Base-by-base conservation (phyloP, 1,140 invertebrate genomes). In the Melanaphis sacchari region DNA sequence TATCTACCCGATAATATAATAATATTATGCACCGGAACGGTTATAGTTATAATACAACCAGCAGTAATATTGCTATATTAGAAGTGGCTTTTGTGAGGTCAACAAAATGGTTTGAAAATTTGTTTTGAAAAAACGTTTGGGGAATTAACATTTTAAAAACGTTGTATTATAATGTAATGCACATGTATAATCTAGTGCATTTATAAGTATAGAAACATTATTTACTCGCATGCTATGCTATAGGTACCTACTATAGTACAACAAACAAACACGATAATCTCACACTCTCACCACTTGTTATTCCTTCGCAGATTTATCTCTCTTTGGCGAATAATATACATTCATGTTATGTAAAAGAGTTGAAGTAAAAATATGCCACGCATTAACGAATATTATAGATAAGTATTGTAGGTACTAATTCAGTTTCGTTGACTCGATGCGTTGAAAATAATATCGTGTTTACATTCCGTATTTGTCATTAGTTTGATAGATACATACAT, bases 231-330 rank as follows among this genome's bases (percentile, higher is more conserved):
- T n/a, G 59, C 31, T 76, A n/a, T 76, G n/a, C 15, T 76, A 43
- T 66, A 66, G 11, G 15, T n/a, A n/a, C n/a, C n/a, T n/a, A n/a
- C n/a, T n/a, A n/a, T n/a, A n/a, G 31, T n/a, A 76, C 59, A 76
- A 76, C 59, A 76, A 66, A 66, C 59, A 66, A 76, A 76, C 59
- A n/a, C n/a, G 59, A 76, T 76, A 76, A 76, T 76, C 59, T n/a
- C 59, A 66, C 59, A n/a, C 59, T 66, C 59, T 66, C 59, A 7
- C 59, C 59, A 76, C 31, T 76, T 31, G 59, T 76, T 18, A 49
- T 49, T 76, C 59, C 31, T 76, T 76, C 59, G 59, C 31, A 76
- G 59, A 76, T 76, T 76, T 76, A 76, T 76, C 59, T 76, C 59
- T 76, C 59, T 76, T 76, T 31, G 15, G n/a, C 21, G 59, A 76